Evolutionary conservation across 1,140 invertebrate genomes (phyloP), one percentile per base, ranked within the genome.

Genomic region (Popillia japonica): DNA sequence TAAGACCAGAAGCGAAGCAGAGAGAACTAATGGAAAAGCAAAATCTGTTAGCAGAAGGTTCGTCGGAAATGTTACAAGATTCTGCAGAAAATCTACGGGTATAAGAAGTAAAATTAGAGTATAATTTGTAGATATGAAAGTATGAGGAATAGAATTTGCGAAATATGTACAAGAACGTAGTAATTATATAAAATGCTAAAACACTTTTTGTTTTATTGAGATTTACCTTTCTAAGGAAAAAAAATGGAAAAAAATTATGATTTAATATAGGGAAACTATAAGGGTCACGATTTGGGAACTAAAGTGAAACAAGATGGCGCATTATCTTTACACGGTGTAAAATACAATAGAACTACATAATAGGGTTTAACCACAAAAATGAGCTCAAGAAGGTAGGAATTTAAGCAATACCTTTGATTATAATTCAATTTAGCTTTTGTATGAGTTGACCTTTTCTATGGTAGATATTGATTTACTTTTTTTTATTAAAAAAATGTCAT

Each of bases 1-100:
- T 87, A 6, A 83, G 85, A 72, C 89, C 89, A 20, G 83, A 87
- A 82, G 84, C 86, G 79, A 80, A 87, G 77, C 84, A 86, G 74
- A 80, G 85, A 6, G 87, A 89, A 82, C 81, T 84, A 41, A 81
- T 87, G 20, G 86, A 88, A 59, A 86, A 89, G 77, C 80, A 86
- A 78, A 85, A 86, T 81, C 83, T 90, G 0, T 79, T 90, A 74
- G 80, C 87, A 23, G 89, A 90, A 85, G 89, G 89, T 27, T 86
- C 88, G 22, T 86, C 87, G 17, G 87, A 89, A 41, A 86, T 85
- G 81, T 78, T 88, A 64, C 72, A 64, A 55, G 81, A 83, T 77
- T 14, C 48, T 17, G 80, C 81, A 40, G 0, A 42, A 34, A 55
- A 59, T 34, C 3, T 74, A 17, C 6, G 11, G 14, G n/a, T 20